These are phyloP conservation scores for Conus ventricosus DNA, from an alignment of 1,140 invertebrate genomes.

Conservation along the genomic window DNA sequence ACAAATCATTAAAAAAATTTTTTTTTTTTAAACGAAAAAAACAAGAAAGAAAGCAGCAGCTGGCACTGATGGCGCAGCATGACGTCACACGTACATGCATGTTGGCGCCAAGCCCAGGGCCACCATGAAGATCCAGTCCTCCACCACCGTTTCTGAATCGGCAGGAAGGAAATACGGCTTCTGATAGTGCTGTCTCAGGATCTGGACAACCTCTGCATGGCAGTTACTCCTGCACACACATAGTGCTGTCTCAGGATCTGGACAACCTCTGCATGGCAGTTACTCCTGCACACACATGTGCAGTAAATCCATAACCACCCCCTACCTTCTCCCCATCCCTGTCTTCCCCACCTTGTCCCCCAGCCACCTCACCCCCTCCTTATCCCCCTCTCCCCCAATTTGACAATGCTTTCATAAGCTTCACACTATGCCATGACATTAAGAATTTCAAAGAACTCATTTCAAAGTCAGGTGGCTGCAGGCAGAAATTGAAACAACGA, in stretches of 20 bases:
- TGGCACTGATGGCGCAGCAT: not conserved
- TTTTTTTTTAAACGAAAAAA: no score
- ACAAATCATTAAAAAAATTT: not conserved
- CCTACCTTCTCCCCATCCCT: no score
- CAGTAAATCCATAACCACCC: no score
- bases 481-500: no score
- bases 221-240: slow-evolving; percentile 86
- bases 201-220: slow-evolving; percentile 83
- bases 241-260: slow-evolving; percentile 82
- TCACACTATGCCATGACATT: no score
- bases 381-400: no score
- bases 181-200: slow-evolving; percentile 85
- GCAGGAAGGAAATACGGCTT: slow-evolving; percentile 90
- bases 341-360: no score
- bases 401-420: no score
- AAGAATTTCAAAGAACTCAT: no score
- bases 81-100: not conserved
- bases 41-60: not conserved
- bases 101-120: slow-evolving; percentile 83
- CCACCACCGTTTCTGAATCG: slow-evolving; percentile 86
- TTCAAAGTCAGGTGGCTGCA: no score
- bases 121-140: slow-evolving; percentile 97
- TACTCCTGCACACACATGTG: slow-evolving; percentile 80
- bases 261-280: slow-evolving; percentile 87
- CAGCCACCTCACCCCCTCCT: no score